Conservation (phyloP, 37 sponge, comb jelly and placozoan species). For the Aplysina aerophoba region DNA sequence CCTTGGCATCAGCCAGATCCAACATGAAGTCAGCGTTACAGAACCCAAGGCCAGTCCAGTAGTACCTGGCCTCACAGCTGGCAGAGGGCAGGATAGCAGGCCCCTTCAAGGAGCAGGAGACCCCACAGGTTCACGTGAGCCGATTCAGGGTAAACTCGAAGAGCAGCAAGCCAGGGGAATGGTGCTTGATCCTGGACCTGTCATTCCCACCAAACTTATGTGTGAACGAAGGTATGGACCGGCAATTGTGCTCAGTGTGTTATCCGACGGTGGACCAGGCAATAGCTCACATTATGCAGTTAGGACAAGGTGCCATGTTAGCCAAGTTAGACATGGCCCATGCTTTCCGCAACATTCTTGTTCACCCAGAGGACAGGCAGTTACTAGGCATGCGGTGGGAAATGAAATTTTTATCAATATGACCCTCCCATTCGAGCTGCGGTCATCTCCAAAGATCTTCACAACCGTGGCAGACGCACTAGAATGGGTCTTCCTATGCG, state of each 20-base stretch:
- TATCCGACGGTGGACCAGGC: conserved; percentile 12
- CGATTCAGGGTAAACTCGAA: conserved; percentile 14
- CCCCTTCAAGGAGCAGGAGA: neutral
- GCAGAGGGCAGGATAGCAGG: neutral
- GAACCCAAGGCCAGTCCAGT: neutral
- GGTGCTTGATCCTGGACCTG: conserved; percentile 35
- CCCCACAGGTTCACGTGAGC: neutral
- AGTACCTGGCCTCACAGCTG: neutral
- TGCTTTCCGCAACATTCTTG: conserved; percentile 27
- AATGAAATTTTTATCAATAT: conserved; percentile 7
- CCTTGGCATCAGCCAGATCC: neutral
- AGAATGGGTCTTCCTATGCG: neutral
- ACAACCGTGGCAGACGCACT: conserved; percentile 8
- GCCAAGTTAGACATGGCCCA: conserved; percentile 20
- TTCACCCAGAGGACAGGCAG: conserved; percentile 33
- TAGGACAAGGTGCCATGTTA: neutral
- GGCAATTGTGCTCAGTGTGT: neutral
- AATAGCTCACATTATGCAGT: conserved; percentile 4
- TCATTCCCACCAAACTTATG: neutral
- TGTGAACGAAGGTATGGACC: conserved; percentile 18
- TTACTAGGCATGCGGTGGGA: conserved; percentile 36
- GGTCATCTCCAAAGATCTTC: conserved; percentile 26
- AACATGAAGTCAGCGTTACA: neutral
- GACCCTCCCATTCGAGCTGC: conserved; percentile 20
- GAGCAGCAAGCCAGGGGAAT: neutral